These are phyloP conservation scores for Scleropages formosus DNA, from an alignment of 2,797 vertebrate species.

Conservation along the genomic window DNA sequence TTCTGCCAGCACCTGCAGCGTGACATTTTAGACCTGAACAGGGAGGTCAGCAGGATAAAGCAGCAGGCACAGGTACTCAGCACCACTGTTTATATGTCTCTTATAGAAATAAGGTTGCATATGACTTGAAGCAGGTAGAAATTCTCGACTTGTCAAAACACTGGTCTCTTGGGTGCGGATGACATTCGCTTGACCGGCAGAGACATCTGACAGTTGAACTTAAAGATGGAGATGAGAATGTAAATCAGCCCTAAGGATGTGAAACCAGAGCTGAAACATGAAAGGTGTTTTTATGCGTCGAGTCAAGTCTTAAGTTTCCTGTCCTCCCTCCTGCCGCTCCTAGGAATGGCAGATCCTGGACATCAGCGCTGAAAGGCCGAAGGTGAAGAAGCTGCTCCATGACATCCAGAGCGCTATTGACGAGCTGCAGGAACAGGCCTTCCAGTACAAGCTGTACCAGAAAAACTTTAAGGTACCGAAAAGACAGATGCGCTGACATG, in stretches of 20 bases:
- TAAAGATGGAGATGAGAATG: no score
- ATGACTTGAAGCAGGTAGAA: no score
- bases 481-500: no score
- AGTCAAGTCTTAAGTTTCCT: background rate
- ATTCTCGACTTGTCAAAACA: no score
- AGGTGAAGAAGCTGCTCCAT: constrained; percentile 62
- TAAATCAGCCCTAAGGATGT: no score
- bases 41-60: constrained; percentile 64
- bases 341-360: constrained; percentile 79
- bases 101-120: no score
- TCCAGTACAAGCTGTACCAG: constrained; percentile 75
- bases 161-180: no score
- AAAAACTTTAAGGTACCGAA: constrained; percentile 79
- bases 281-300: background rate
- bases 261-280: no score
- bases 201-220: no score
- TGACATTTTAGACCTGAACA: constrained; percentile 71
- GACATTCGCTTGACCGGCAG: no score
- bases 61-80: constrained; percentile 65
- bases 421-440: constrained; percentile 72
- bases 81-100: background rate
- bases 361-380: constrained; percentile 60
- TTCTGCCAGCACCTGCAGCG: constrained; percentile 70
- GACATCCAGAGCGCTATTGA: constrained; percentile 71
- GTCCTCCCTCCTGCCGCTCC: background rate